Conservation (phyloP, 2,888 invertebrate species). For the Cheiracanthium punctorium region DNA sequence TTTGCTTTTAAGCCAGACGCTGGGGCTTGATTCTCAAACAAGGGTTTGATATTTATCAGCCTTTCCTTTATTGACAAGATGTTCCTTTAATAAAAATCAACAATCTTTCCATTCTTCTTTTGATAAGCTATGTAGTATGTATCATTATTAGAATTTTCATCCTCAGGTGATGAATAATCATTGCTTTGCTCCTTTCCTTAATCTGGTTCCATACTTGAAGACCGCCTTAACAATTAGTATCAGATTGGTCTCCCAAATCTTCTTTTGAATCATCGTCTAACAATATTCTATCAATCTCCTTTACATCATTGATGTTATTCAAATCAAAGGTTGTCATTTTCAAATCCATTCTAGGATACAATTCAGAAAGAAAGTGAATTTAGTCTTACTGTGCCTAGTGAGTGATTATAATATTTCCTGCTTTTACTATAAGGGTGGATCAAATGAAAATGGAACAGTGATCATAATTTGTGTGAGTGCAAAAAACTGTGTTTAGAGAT, state of each 20-base stretch:
- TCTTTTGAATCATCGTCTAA: neutral
- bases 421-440: neutral
- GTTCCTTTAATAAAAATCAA: slow-evolving; percentile 8
- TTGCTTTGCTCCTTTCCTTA: slow-evolving; percentile 5
- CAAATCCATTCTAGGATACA: neutral
- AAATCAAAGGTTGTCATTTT: no score
- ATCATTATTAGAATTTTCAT: slow-evolving; percentile 20
- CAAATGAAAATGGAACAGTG: no score
- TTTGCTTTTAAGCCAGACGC: no score
- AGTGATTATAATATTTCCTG: neutral
- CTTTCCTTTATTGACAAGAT: no score
- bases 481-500: no score
- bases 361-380: neutral
- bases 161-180: neutral
- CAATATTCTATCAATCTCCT: no score
- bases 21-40: no score
- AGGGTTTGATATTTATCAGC: no score
- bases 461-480: no score
- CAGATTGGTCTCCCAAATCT: slow-evolving; percentile 19
- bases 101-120: neutral
- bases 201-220: slow-evolving; percentile 15
- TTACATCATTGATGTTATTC: no score
- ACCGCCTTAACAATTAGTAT: neutral
- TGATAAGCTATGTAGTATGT: slow-evolving; percentile 23
- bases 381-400: neutral